Evolutionary conservation across 1,140 invertebrate genomes (phyloP), one percentile per base, ranked within the genome.

Genomic region (Bombus confusus): DNA sequence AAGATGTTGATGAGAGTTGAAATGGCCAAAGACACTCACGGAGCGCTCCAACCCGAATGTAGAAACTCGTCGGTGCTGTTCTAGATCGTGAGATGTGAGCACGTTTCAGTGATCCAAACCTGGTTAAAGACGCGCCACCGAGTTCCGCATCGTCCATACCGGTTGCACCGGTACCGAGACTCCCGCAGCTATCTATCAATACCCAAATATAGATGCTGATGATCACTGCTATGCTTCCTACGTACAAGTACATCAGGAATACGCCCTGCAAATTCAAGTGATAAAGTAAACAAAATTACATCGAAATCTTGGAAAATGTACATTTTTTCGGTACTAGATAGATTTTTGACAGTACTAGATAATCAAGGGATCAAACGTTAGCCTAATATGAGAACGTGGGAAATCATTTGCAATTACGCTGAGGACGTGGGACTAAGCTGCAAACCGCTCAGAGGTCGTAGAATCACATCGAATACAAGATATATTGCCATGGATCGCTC

Each of bases 141-240:
- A 95, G 91, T 88, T 95, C 95, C 12, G 94, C 94, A 47, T 95
- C 95, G 18, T 93, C 93, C 25, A 94, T 80, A 8, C 93, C 93
- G 22, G 81, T 87, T 28, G 91, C 90, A 28, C 86, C 75, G n/a
- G 86, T 84, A 22, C 90, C 87, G 18, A 96, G 87, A 57, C 94
- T 96, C 22, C 94, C 94, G 86, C 96, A 96, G 87, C 95, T 96
- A 91, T 96, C 96, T 15, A 96, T 90, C 71, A 97, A 92, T 1
- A 97, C 95, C 93, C 96, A 96, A 37, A 96, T 95, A 93, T 97
- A 97, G 78, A 97, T 96, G 84, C 96, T 96, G 80, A 97, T 95
- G 74, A 97, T 96, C 71, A 97, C 96, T 2, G 96, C 92, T 76
- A 97, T 96, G 83, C 96, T 96, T 2, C 96, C 96, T 15, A 96